These are phyloP conservation scores for Helobdella robusta DNA, from an alignment of 2,888 invertebrate genomes.

Conservation along the genomic window DNA sequence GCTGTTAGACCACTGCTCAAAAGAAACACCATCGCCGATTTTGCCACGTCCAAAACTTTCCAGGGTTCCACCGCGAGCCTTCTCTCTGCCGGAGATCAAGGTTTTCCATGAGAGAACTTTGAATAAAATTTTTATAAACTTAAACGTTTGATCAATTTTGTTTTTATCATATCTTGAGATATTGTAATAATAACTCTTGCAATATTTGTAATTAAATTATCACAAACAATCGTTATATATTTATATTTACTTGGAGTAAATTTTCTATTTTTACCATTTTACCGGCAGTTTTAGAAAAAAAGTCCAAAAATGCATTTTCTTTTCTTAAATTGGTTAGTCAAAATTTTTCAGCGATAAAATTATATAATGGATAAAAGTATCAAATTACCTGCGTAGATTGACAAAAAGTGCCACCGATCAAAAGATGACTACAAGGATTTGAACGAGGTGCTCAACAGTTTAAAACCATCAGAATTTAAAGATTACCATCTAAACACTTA, in stretches of 20 bases:
- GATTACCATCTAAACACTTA: constrained; percentile 9
- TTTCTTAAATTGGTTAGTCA: constrained; percentile 19
- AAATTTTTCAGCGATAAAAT: neutral
- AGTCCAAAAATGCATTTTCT: constrained; percentile 16
- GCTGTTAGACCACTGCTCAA: constrained; percentile 39
- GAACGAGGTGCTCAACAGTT: neutral
- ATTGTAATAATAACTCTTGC: too few species aligned
- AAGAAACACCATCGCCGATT: constrained; percentile 46
- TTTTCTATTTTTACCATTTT: too few species aligned
- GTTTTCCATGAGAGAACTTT: too few species aligned
- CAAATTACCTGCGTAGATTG: neutral
- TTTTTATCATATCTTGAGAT: too few species aligned
- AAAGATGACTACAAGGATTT: constrained; percentile 15
- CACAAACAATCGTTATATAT: too few species aligned
- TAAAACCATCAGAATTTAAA: constrained; percentile 9
- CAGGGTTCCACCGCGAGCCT: constrained; percentile 34
- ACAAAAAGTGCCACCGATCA: constrained; percentile 13
- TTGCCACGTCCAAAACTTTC: constrained; percentile 39
- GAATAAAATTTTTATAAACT: too few species aligned
- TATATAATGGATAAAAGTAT: neutral
- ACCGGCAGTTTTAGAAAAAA: constrained; percentile 9
- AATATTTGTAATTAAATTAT: too few species aligned
- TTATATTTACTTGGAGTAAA: too few species aligned
- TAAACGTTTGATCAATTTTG: too few species aligned
- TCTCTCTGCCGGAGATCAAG: constrained; percentile 29